Conservation (phyloP, 2,797 vertebrate genomes). For the Phalloptychus januarius region DNA sequence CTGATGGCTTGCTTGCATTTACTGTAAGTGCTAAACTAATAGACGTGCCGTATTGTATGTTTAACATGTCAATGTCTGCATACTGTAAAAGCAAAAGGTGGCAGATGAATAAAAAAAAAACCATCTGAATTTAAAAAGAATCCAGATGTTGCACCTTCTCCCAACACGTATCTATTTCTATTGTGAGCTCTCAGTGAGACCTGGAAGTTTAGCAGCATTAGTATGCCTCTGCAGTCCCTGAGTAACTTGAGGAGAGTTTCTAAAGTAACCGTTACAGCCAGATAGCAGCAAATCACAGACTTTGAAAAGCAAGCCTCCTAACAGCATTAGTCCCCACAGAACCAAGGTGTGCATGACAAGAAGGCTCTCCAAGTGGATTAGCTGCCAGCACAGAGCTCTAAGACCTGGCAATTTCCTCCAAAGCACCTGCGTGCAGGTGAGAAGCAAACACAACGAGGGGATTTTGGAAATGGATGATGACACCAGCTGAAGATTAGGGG, state of each 20-base stretch:
- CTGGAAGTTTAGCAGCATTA: conserved; percentile 47
- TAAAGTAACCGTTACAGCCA: conserved; percentile 58
- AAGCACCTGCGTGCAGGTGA: conserved; percentile 46
- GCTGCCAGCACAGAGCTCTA: conserved; percentile 30
- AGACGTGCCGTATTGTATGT: neutral
- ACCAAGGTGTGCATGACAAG: conserved; percentile 63
- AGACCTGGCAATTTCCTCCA: conserved; percentile 51
- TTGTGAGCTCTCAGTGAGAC: conserved; percentile 28
- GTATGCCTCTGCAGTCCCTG: conserved; percentile 42
- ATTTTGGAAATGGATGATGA: conserved; percentile 33
- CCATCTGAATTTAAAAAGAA: conserved; percentile 9
- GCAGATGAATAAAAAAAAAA: conserved; percentile 1
- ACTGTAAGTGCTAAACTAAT: neutral
- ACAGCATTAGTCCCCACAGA: conserved; percentile 62
- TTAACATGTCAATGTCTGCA: neutral
- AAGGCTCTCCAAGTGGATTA: conserved; percentile 64
- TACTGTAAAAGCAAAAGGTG: conserved; percentile 1
- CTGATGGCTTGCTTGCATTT: neutral
- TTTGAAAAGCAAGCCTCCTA: conserved; percentile 63
- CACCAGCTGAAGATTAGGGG: conserved; percentile 28
- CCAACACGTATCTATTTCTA: neutral
- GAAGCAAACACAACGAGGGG: conserved; percentile 33
- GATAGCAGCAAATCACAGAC: conserved; percentile 58
- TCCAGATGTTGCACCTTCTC: conserved; percentile 17
- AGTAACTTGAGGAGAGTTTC: conserved; percentile 67